Evolutionary conservation across 2,797 vertebrate species (phyloP), one percentile per base, ranked within the genome.

Genomic region (Syngnathus rostellatus): DNA sequence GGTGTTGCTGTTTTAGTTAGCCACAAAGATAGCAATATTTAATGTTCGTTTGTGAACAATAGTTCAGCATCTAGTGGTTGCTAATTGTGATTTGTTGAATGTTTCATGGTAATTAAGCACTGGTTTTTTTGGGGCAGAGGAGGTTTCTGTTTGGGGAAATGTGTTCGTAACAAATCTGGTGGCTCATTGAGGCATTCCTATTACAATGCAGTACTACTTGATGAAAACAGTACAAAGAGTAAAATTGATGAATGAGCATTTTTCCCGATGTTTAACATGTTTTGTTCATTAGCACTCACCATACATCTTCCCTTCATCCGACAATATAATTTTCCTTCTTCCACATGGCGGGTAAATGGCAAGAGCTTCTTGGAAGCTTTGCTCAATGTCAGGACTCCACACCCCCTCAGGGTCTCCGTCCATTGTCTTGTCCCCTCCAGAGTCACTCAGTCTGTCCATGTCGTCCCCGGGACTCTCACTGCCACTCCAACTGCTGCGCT

Each of bases 231-330:
- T 3, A 25, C 21, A 53, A 21, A n/a, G 3, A 53, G 19, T 21
- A 10, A 23, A 55, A 31, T 14, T 55, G 2, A 55, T 55, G 25
- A 55, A 14, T 31, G 23, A 55, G 6, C 25, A 55, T 55, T 60
- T 7, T 8, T 5, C 58, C 16, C 19, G 4, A 60, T n/a, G 19
- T 40, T 37, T 23, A 14, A 46, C 61, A 43, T n/a, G 9, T 23
- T 5, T 10, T 8, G 50, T 54, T 54, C 4, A 41, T 46, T 11
- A 19, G 66, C 53, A 95, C 96, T 95, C 89, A 99, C 97, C 97
- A 82, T 99, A 99, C 97, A 99, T 99, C 91, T 99, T 99, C 75
- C 97, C 95, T 90, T 99, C 97, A 37, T 99, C 97, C 10, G 97
- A 99, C 81, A 99, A 91, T 77, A 99, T 98, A 82, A 99, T 99